Conservation (phyloP, 64 coral and sea anemone genomes). For the Stylophora pistillata region DNA sequence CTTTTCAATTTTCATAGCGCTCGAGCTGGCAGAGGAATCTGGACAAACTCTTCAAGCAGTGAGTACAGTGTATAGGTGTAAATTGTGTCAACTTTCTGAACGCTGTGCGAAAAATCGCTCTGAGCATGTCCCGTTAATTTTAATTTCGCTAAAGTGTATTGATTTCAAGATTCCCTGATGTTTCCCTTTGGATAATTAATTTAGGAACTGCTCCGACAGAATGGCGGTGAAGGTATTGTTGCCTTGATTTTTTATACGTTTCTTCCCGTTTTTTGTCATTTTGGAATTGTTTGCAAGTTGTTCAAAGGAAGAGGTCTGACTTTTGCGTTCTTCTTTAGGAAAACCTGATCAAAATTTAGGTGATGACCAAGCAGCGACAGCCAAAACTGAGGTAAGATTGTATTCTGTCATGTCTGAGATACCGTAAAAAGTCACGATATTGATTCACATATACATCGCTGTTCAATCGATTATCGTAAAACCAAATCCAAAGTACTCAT, state of each 20-base stretch:
- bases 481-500: no score
- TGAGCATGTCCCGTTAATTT: no score
- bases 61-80: not conserved
- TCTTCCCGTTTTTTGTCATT: not conserved
- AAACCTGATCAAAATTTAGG: not conserved
- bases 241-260: not conserved
- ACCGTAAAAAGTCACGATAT: not conserved
- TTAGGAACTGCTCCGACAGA: conserved; percentile 69
- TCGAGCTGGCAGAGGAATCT: conserved; percentile 60
- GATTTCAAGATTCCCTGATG: not conserved
- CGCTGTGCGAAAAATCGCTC: not conserved
- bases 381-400: not conserved
- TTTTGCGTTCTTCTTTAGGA: not conserved
- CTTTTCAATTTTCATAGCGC: not conserved
- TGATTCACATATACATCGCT: no score
- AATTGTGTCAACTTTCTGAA: not conserved
- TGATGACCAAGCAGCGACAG: not conserved
- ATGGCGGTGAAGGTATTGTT: conserved; percentile 40
- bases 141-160: not conserved
- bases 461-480: no score
- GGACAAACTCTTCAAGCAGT: conserved; percentile 65
- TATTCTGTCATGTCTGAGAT: no score
- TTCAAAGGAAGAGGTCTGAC: not conserved
- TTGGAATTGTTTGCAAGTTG: not conserved
- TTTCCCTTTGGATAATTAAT: not conserved